phyloP scores from a whole-genome alignment of 2,797 vertebrate genomes.

The Lindbergichthys nudifrons region DNA sequence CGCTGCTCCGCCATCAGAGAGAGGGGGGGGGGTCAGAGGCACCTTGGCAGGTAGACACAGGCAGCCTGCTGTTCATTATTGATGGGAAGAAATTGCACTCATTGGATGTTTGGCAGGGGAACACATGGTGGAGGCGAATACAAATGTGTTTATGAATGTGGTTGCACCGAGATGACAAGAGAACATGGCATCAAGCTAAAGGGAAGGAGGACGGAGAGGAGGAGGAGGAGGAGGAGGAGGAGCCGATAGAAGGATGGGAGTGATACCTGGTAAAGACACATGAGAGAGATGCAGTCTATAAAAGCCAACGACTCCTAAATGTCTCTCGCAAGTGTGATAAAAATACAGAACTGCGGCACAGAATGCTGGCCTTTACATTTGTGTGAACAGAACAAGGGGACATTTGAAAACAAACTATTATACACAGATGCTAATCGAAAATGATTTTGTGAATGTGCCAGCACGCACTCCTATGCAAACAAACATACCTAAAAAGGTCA shows the following conservation, averaged over 20 bases:
- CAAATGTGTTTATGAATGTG: constrained; percentile 56
- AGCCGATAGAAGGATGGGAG: constrained; percentile 56
- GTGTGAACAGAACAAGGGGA: constrained; percentile 56
- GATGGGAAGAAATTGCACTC: constrained; percentile 71
- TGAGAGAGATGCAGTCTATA: constrained; percentile 77
- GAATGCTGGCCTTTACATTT: constrained; percentile 63
- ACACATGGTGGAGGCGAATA: constrained; percentile 63
- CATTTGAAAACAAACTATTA: constrained; percentile 58
- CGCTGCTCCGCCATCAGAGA: constrained; percentile 22
- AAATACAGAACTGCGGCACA: constrained; percentile 59
- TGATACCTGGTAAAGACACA: constrained; percentile 72
- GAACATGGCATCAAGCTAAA: constrained; percentile 35
- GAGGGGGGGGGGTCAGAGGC: constrained; percentile 48
- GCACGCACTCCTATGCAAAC: constrained; percentile 37
- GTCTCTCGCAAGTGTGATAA: constrained; percentile 78
- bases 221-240: constrained; percentile 43
- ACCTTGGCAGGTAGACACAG: constrained; percentile 67
- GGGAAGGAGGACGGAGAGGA: constrained; percentile 3
- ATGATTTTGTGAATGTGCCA: constrained; percentile 57
- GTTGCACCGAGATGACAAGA: neutral
- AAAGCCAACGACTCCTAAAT: constrained; percentile 78
- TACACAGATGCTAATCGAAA: constrained; percentile 71
- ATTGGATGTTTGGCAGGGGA: constrained; percentile 62
- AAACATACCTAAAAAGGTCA: constrained; percentile 74
- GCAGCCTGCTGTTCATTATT: constrained; percentile 71